Conservation (phyloP, 2,113 vertebrate genomes). For the Pagrus major region DNA sequence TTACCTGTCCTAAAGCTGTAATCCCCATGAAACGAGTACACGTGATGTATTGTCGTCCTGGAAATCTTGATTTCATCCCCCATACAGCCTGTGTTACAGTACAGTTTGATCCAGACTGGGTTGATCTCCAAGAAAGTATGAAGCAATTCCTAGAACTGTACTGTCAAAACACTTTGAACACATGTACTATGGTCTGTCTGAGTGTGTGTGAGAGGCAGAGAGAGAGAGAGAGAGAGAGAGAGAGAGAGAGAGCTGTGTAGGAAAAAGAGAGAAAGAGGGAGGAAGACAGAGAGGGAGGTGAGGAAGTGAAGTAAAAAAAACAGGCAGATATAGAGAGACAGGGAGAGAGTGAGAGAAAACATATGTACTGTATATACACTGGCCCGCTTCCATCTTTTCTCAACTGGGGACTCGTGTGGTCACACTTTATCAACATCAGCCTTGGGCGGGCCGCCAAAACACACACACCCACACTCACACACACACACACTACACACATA, state of each 20-base stretch:
- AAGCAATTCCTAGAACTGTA: slow-evolving; percentile 63
- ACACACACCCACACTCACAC: slow-evolving; percentile 51
- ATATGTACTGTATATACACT: slow-evolving; percentile 41
- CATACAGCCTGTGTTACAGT: background rate
- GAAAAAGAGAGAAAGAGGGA: background rate
- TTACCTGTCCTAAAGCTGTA: background rate
- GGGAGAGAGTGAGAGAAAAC: slow-evolving; percentile 17
- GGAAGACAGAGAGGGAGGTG: slow-evolving; percentile 1
- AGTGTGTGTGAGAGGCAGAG: background rate
- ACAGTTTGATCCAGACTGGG: slow-evolving; percentile 54
- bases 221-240: background rate
- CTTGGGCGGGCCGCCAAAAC: slow-evolving; percentile 61
- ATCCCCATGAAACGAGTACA: slow-evolving; percentile 1
- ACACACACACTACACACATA: slow-evolving; percentile 19
- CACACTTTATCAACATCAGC: slow-evolving; percentile 78
- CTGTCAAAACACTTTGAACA: slow-evolving; percentile 59
- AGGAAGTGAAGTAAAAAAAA: too few species aligned
- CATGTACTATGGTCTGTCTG: slow-evolving; percentile 34
- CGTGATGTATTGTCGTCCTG: background rate
- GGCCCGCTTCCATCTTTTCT: slow-evolving; percentile 57
- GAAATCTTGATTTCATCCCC: slow-evolving; percentile 40
- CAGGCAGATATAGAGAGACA: too few species aligned
- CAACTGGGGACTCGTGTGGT: slow-evolving; percentile 51
- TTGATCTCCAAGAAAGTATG: slow-evolving; percentile 58
- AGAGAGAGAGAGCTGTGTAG: too few species aligned